Evolutionary conservation across 2,113 vertebrate species (phyloP), one percentile per base, ranked within the genome.

Genomic region (Zeus faber): DNA sequence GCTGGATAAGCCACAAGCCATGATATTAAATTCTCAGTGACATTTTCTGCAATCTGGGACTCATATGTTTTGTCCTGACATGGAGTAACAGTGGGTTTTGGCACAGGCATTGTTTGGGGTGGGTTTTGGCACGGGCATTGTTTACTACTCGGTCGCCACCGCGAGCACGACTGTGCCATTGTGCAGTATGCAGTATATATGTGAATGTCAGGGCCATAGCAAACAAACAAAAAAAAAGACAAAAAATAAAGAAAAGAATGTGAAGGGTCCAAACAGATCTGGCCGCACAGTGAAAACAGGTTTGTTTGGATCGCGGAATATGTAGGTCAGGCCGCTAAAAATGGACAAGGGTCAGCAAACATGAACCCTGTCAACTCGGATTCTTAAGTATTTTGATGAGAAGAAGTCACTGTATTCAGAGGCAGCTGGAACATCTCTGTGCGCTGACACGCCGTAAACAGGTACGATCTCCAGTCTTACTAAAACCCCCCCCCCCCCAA

Each of bases 281-380:
- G 58, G 70, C 83, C 85, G 70, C 84, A 85, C 55, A 61, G 52
- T 65, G 68, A 82, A 86, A 88, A 86, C 75, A 82, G 54, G 67
- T 72, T 54, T 14, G 3, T 59, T 53, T 44, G 58, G 79, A 35
- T 78, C 70, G 78, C 56, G 76, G 70, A 73, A 81, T 86, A 88
- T 85, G 73, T 89, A 79, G 86, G 83, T 88, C 81, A 88, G 66
- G 53, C 2, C 21, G 50, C 76, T 72, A 62, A 73, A 70, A 80
- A 75, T 72, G 65, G 69, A 56, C 22, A 56, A 72, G 14, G 44
- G 58, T 74, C 63, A 10, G 49, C 58, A 84, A 81, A 83, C 54
- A 75, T 61, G 68, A 85, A 81, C 80, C 59, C 74, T 24, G 54
- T 80, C 67, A 83, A 79, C 78, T 72, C 6, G 3, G 40, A 53